A percentile compares a stretch with the other conserved stretches of the same genome.
These are phyloP conservation scores for Chelon labrosus DNA, from an alignment of 2,797 vertebrate species.

Conservation along the genomic window DNA sequence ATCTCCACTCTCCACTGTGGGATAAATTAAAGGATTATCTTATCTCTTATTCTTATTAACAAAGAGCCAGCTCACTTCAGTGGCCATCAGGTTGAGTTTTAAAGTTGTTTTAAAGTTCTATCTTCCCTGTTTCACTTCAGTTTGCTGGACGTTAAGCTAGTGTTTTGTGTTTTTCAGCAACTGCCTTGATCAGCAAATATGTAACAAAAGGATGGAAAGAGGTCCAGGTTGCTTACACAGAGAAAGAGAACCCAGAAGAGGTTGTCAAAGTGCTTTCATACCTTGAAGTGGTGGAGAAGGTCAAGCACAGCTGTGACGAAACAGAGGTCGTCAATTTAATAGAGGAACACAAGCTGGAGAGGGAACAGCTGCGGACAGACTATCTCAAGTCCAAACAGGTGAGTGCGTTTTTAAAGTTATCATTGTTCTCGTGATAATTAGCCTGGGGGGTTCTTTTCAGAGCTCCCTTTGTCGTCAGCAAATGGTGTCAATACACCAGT, in stretches of 20 bases:
- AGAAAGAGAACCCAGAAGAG: conserved; percentile 89
- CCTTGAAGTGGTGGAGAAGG: conserved; percentile 93
- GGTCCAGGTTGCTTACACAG: conserved; percentile 88
- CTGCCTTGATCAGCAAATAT: conserved; percentile 93
- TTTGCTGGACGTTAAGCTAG: neutral
- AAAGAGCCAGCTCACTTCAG: too few species aligned
- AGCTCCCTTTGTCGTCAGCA: neutral
- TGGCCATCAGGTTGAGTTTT: neutral
- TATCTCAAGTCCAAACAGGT: conserved; percentile 95
- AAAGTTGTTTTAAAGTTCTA: neutral
- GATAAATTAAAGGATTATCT: too few species aligned
- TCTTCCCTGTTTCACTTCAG: neutral
- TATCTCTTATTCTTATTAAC: too few species aligned
- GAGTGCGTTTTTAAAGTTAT: conserved; percentile 15
- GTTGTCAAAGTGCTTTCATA: conserved; percentile 89
- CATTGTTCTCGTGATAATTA: neutral
- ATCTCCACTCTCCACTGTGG: too few species aligned
- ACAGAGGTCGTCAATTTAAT: conserved; percentile 91
- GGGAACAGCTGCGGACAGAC: conserved; percentile 91
- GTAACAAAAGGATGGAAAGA: conserved; percentile 96
- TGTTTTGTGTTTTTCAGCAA: conserved; percentile 79
- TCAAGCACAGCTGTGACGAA: conserved; percentile 91
- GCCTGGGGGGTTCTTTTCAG: neutral
- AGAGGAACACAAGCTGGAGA: conserved; percentile 91
- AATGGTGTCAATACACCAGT: neutral